phyloP scores from a whole-genome alignment of 2,113 vertebrate species.

The Etia nguti region DNA sequence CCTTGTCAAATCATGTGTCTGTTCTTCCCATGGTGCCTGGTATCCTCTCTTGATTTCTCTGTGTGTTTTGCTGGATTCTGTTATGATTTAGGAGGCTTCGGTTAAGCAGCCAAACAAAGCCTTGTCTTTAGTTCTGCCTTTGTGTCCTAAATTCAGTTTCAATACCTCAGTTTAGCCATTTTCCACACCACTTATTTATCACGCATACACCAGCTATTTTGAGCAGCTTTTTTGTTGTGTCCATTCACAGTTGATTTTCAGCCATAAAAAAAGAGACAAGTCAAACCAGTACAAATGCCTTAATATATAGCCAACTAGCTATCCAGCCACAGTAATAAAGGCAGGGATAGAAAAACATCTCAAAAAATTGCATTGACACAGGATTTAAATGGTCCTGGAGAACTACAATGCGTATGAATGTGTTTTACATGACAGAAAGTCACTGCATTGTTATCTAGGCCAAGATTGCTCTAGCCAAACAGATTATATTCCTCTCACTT shows the following conservation, averaged over 20 bases:
- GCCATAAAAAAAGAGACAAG: not conserved
- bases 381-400: not conserved
- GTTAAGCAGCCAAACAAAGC: not conserved
- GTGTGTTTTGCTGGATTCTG: not conserved
- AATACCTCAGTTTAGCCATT: not conserved
- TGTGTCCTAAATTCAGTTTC: not conserved
- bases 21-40: not conserved
- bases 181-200: not conserved
- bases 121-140: not conserved
- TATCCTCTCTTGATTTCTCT: not conserved
- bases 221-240: not conserved
- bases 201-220: not conserved
- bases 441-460: not conserved
- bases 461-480: not conserved
- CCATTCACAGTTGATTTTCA: not conserved
- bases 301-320: not conserved
- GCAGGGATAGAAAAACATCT: not conserved
- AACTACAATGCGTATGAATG: not conserved
- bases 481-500: not conserved
- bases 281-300: not conserved
- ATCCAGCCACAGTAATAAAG: not conserved
- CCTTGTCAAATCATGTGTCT: not conserved
- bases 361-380: not conserved
- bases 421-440: not conserved
- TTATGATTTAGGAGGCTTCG: not conserved